Percentiles rank a stretch among this genome's conserved stretches.
These are phyloP conservation scores for Hafferia zeledoni DNA, from an alignment of 2,797 vertebrate genomes.

Conservation along the genomic window DNA sequence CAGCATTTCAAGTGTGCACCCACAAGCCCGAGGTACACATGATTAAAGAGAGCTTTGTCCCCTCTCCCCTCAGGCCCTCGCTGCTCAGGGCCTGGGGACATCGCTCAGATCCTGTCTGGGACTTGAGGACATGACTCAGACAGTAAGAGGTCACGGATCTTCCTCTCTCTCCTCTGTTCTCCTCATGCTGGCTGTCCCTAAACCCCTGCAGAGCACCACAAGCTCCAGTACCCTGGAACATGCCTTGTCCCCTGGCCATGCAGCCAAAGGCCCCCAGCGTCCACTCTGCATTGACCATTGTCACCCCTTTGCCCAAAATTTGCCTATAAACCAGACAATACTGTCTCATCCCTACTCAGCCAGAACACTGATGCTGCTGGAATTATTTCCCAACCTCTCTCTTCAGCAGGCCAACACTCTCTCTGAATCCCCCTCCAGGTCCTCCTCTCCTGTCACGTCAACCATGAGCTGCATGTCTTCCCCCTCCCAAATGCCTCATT, in stretches of 20 bases:
- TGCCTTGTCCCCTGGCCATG: background rate
- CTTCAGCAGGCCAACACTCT: background rate
- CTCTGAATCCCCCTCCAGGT: background rate
- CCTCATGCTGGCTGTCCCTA: background rate
- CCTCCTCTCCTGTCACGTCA: background rate
- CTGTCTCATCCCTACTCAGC: background rate
- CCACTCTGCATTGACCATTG: background rate
- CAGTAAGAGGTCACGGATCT: background rate
- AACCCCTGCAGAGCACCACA: background rate
- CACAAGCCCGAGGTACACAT: background rate
- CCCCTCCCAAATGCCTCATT: background rate
- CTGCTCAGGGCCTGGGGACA: background rate
- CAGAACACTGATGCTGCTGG: background rate
- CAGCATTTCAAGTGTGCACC: conserved; percentile 28
- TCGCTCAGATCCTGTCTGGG: background rate
- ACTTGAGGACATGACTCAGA: background rate
- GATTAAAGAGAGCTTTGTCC: conserved; percentile 21
- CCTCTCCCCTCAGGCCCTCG: background rate
- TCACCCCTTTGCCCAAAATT: rapidly evolving
- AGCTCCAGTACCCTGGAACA: background rate
- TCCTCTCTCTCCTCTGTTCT: background rate
- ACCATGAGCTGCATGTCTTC: background rate
- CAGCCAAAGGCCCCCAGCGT: background rate
- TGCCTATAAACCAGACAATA: background rate
- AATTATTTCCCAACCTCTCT: background rate